phyloP scores from a whole-genome alignment of 2,888 invertebrate species.

The Copidosoma aretas region DNA sequence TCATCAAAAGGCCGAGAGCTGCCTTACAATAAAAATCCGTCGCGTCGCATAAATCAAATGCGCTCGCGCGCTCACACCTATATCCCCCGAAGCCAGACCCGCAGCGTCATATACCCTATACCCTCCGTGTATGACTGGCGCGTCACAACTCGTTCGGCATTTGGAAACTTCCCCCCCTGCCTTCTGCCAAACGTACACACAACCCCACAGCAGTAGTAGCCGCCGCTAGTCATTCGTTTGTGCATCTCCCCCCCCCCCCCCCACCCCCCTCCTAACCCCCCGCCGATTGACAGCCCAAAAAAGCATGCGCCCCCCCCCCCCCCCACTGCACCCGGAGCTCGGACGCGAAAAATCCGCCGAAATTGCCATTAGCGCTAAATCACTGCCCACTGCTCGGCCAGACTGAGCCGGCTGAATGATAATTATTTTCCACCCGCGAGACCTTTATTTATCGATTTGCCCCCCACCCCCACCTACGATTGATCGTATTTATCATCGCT shows the following conservation, averaged over 20 bases:
- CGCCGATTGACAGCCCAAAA: conserved; percentile 37
- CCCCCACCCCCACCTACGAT: not conserved
- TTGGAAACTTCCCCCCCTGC: conserved; percentile 11
- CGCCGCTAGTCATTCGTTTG: no score
- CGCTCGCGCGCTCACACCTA: not conserved
- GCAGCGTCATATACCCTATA: not conserved
- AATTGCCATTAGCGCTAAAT: conserved; percentile 29
- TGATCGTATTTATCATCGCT: conserved; percentile 6
- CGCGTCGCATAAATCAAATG: conserved; percentile 38
- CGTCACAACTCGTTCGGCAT: conserved; percentile 26
- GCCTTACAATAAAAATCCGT: conserved; percentile 37
- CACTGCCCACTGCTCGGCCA: not conserved
- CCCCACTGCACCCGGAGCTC: not conserved
- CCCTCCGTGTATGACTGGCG: not conserved
- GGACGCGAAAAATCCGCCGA: conserved; percentile 24
- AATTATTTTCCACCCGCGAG: not conserved
- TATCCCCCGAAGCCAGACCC: not conserved
- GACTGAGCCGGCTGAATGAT: not conserved
- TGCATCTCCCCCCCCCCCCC: no score
- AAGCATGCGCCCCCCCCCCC: conserved; percentile 11
- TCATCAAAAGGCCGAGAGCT: conserved; percentile 29
- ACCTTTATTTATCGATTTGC: not conserved
- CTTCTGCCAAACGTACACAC: not conserved
- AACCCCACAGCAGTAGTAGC: no score
- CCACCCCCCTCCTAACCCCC: no score